phyloP scores from a whole-genome alignment of 35 echinoderm and acorn worm species.

The Apostichopus californicus region DNA sequence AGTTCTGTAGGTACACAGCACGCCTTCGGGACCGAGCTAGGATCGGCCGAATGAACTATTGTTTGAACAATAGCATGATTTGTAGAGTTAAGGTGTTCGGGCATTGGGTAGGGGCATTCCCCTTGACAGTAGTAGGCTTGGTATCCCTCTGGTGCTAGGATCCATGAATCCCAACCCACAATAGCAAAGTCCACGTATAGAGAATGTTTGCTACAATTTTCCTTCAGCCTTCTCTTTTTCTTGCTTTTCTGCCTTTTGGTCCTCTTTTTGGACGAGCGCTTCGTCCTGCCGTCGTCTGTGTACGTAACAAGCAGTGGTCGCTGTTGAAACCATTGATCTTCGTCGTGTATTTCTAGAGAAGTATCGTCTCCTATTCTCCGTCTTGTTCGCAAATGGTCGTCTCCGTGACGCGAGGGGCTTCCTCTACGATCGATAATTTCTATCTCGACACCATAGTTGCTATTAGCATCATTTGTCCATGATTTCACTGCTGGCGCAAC shows the following conservation, averaged over 20 bases:
- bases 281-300: slow-evolving; percentile 89
- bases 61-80: slow-evolving; percentile 99
- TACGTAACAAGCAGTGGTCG: slow-evolving; percentile 82
- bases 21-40: slow-evolving; percentile 78
- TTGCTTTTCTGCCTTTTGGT: slow-evolving; percentile 45
- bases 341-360: slow-evolving; percentile 56
- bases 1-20: slow-evolving; percentile 99
- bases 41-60: slow-evolving; percentile 89
- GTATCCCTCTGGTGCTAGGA: slow-evolving; percentile 91
- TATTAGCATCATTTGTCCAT: slow-evolving; percentile 65
- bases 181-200: slow-evolving; percentile 93
- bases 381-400: slow-evolving; percentile 77
- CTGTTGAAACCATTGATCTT: slow-evolving; percentile 74
- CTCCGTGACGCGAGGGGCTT: slow-evolving; percentile 50
- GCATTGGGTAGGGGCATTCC: slow-evolving; percentile 87
- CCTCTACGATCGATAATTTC: slow-evolving; percentile 75
- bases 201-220: slow-evolving; percentile 75
- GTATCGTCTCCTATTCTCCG: slow-evolving; percentile 37
- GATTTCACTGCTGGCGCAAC: slow-evolving; percentile 78
- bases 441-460: slow-evolving; percentile 89
- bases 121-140: slow-evolving; percentile 94
- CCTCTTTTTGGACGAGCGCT: slow-evolving; percentile 59
- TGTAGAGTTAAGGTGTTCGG: slow-evolving; percentile 88
- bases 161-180: slow-evolving; percentile 98
- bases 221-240: slow-evolving; percentile 57